Percentiles rank a stretch among this genome's conserved stretches.
These are phyloP conservation scores for Nasonovia ribisnigri DNA, from an alignment of 2,888 invertebrate species.

Conservation along the genomic window DNA sequence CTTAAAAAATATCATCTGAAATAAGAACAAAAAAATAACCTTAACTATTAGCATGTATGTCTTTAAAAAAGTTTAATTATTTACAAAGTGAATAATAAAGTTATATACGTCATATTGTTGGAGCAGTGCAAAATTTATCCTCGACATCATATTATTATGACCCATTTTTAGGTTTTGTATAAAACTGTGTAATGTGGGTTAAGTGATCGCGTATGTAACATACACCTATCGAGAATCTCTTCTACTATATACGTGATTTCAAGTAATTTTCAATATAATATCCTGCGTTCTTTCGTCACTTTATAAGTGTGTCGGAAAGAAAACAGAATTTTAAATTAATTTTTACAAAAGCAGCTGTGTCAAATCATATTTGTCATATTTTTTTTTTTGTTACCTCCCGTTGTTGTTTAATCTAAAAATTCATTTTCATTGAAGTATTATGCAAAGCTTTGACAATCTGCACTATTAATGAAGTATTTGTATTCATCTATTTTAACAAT, in stretches of 20 bases:
- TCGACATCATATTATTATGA: conserved; percentile 2
- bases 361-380: background rate
- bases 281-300: background rate
- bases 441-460: background rate
- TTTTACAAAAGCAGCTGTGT: background rate
- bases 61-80: background rate
- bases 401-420: background rate
- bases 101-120: background rate
- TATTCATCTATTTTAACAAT: background rate
- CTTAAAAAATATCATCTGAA: background rate
- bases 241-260: background rate
- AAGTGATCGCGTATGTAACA: background rate
- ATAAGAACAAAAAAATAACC: background rate
- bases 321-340: conserved; percentile 25
- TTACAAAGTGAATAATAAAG: background rate
- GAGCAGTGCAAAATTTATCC: background rate
- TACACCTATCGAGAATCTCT: conserved; percentile 17
- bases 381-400: background rate
- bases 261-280: conserved; percentile 23
- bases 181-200: background rate
- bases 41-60: background rate
- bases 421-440: background rate
- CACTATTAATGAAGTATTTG: background rate
- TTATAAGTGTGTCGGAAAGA: background rate
- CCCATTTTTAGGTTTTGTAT: conserved; percentile 6